A percentile compares a stretch with the other conserved stretches of the same genome.
These are phyloP conservation scores for Diaphora mendica DNA, from an alignment of 2,888 invertebrate species.

Conservation along the genomic window DNA sequence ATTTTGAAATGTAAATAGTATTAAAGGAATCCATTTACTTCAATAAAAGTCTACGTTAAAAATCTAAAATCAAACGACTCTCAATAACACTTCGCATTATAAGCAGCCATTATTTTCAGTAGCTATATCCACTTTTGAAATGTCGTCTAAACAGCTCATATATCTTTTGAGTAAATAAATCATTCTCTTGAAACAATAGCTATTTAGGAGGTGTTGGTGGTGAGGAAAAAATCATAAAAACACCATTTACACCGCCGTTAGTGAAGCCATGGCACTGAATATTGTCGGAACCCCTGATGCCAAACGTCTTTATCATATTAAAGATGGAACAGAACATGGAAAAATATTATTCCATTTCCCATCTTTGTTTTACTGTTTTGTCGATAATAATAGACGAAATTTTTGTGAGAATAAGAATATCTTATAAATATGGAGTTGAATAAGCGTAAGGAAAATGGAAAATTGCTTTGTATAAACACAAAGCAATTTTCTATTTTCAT, in stretches of 20 bases:
- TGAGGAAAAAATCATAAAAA: conserved; percentile 69
- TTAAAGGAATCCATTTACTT: conserved; percentile 4
- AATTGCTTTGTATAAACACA: not conserved
- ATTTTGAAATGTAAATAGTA: not conserved
- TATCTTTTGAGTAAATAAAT: conserved; percentile 66
- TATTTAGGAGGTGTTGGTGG: conserved; percentile 52
- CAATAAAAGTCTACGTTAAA: too few relatives aligned
- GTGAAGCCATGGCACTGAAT: conserved; percentile 51
- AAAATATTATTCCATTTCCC: conserved; percentile 49
- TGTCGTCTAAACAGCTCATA: conserved; percentile 64
- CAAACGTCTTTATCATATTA: conserved; percentile 42
- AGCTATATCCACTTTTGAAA: conserved; percentile 40
- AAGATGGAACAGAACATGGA: conserved; percentile 37
- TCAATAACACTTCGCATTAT: conserved; percentile 35
- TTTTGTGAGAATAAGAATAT: conserved; percentile 3
- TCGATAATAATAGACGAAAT: conserved; percentile 37
- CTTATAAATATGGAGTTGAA: conserved; percentile 5
- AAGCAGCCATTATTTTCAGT: conserved; percentile 35
- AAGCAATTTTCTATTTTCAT: not conserved
- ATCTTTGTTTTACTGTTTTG: conserved; percentile 41
- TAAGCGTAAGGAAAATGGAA: not conserved
- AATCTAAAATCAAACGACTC: conserved; percentile 30
- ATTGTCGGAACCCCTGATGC: conserved; percentile 30
- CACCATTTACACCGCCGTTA: conserved; percentile 68
- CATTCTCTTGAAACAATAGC: conserved; percentile 67